Conservation (phyloP, 2,797 vertebrate species). For the Simalia tracyae region DNA sequence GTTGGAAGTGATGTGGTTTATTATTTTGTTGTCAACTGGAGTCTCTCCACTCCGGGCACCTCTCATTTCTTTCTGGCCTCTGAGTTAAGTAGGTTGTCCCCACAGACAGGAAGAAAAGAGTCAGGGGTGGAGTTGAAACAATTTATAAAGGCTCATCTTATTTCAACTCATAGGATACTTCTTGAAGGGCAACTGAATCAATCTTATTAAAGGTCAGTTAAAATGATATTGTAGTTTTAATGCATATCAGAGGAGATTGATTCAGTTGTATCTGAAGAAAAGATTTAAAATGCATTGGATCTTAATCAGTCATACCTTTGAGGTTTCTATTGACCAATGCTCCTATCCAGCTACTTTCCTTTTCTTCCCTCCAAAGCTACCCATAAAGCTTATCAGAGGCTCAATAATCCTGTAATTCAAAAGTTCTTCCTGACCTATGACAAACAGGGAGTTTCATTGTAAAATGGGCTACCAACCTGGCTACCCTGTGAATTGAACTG, state of each 20-base stretch:
- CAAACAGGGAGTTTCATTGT: rapidly evolving
- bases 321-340: background rate
- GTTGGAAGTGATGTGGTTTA: background rate
- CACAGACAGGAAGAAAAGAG: background rate
- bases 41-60: background rate
- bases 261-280: background rate
- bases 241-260: background rate
- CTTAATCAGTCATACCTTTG: background rate
- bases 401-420: background rate
- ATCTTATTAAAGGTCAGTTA: background rate
- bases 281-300: background rate
- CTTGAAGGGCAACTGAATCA: slow-evolving; percentile 3
- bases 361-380: background rate
- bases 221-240: background rate
- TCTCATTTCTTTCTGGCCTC: background rate
- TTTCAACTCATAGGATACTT: background rate
- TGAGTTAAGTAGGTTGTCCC: background rate
- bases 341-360: background rate
- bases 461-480: background rate
- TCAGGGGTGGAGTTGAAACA: background rate
- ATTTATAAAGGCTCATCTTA: background rate
- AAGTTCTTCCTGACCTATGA: background rate
- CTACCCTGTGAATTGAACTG: background rate
- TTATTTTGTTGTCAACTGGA: background rate
- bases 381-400: background rate